These are phyloP conservation scores for Torymus texanus DNA, from an alignment of 2,888 invertebrate genomes.

Conservation along the genomic window DNA sequence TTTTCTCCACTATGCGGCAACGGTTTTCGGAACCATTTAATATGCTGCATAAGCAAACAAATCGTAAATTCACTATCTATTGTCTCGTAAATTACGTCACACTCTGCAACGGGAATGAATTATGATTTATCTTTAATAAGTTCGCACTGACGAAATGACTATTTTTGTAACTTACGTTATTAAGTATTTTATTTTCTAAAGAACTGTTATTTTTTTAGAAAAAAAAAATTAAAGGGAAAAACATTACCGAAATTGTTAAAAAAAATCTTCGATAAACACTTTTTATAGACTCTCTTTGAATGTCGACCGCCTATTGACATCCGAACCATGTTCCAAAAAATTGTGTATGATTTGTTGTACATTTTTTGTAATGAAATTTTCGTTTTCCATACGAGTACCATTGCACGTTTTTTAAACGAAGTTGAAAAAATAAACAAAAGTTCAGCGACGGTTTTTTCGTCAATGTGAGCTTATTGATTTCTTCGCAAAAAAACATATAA, in stretches of 20 bases:
- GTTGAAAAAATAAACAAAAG: conserved; percentile 4
- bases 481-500: conserved; percentile 31
- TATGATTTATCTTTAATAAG: conserved; percentile 56
- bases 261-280: conserved; percentile 34
- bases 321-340: conserved; percentile 31
- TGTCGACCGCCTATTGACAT: conserved; percentile 6
- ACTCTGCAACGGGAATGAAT: conserved; percentile 46
- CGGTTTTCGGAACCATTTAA: conserved; percentile 36
- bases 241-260: conserved; percentile 5
- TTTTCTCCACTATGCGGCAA: conserved; percentile 56
- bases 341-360: conserved; percentile 31
- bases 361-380: conserved; percentile 41
- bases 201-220: conserved; percentile 51
- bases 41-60: conserved; percentile 38
- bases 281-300: conserved; percentile 38
- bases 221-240: conserved; percentile 51
- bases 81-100: conserved; percentile 53
- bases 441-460: conserved; percentile 50
- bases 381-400: conserved; percentile 33
- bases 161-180: conserved; percentile 54
- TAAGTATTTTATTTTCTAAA: conserved; percentile 52
- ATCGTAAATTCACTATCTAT: conserved; percentile 53
- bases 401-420: conserved; percentile 47
- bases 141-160: conserved; percentile 62
- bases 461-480: conserved; percentile 58